Evolutionary conservation across 2,113 vertebrate genomes (phyloP), one percentile per base, ranked within the genome.

Genomic region (Pycnonotus jocosus): DNA sequence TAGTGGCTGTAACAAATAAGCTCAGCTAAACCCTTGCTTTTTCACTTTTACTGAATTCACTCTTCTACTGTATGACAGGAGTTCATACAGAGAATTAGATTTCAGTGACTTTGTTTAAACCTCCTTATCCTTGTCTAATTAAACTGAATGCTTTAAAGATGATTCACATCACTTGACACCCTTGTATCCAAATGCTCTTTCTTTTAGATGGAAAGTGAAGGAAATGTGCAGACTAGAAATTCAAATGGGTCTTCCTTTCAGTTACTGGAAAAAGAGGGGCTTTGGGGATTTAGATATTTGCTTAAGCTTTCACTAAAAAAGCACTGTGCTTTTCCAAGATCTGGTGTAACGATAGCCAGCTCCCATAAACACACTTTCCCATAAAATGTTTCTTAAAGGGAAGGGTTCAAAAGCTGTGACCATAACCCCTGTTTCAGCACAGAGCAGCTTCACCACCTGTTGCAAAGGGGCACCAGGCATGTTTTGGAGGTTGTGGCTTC

Each of bases 111-210:
- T 90, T 81, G 92, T 96, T 97, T 97, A 97, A 98, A 96, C 73
- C 94, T 97, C 96, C 94, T 98, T 98, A 93, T 97, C 97, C 97
- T 97, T 97, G 96, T 97, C 97, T 98, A 97, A 98, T 98, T 98
- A 97, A 98, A 97, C 95, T 80, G 92, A 97, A 97, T 96, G 73
- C 97, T 97, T 98, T 91, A 95, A 97, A 96, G 96, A 88, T 95
- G 95, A 97, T 95, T 97, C 96, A 58, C 80, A 57, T 50, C 23
- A 54, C 95, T 96, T 84, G 82, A 84, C 92, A 80, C 85, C 40
- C 76, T 77, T 51, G 14, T 30, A 56, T 88, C 65, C 69, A 88
- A 96, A 48, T 64, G 65, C 11, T 71, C 60, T 35, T 57, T 88
- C 51, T 89, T 89, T 81, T 64, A 35, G 44, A 40, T 61, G 20